Evolutionary conservation across 2,888 invertebrate genomes (phyloP), one percentile per base, ranked within the genome.

Genomic region (Andrena dorsata): DNA sequence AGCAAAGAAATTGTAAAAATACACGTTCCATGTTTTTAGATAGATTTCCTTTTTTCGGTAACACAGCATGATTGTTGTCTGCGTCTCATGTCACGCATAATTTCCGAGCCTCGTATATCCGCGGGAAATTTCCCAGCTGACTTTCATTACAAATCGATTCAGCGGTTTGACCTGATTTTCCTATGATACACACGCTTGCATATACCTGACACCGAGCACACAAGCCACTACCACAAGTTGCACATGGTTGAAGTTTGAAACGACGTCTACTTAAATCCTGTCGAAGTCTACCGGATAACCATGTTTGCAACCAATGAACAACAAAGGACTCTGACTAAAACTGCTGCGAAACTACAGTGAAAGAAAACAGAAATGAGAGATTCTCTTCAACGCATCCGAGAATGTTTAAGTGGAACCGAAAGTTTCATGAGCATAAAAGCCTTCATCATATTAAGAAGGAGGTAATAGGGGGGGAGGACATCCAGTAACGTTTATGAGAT

Each of bases 111-210:
- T 41, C 26, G 49, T 32, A 51, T 13, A 66, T 66, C 66, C 74
- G 16, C 58, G 76, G 23, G 35, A 74, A 56, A 78, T 77, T 74
- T 66, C 77, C 66, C 77, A 51, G 61, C 66, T 41, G 75, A 78
- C 51, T 74, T 66, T 74, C 66, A 61, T 74, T 74, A 66, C 63
- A 64, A 58, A 79, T 79, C 76, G 78, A 75, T 75, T 64, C 78
- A n/a, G 53, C 32, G 63, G 63, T 49, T 79, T 35, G 78, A 56
- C 76, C 76, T 69, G 76, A 79, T 69, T 75, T 75, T 63, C 20
- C 41, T 5, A 26, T 56, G 68, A 63, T 74, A 47, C 51, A 56
- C 26, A 20, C n/a, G n/a, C 53, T 35, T 5, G 20, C 2, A n/a
- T 23, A 23, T 60, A 58, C 13, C 23, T 51, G 20, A 58, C 10